Conservation (phyloP, 2,113 vertebrate genomes). For the Cavia aperea region DNA sequence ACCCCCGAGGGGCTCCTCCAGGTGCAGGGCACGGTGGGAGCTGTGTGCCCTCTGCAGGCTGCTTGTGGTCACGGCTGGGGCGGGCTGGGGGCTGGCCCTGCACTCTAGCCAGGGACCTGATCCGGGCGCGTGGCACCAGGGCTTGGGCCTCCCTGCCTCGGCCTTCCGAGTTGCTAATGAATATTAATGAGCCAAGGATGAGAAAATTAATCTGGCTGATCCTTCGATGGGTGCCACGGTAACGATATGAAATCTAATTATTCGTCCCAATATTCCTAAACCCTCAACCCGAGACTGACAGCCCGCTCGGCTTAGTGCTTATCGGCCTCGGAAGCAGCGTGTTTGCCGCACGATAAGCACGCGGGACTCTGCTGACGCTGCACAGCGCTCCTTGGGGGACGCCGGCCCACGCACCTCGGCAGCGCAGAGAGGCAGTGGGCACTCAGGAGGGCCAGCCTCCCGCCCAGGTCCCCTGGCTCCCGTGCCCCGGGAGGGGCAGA, state of each 20-base stretch:
- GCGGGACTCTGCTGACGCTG: conserved; percentile 63
- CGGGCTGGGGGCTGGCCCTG: not conserved
- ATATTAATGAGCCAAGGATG: conserved; percentile 87
- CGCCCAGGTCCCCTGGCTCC: not conserved
- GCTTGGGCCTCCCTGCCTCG: conserved; percentile 22
- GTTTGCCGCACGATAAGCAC: conserved; percentile 71
- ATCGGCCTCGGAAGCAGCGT: conserved; percentile 70
- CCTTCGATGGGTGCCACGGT: conserved; percentile 88
- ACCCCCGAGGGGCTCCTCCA: not conserved
- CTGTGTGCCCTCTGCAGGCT: not conserved
- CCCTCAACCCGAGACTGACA: conserved; percentile 79
- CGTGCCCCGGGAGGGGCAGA: not conserved
- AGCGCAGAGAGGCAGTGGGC: no score
- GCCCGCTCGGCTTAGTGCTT: conserved; percentile 72
- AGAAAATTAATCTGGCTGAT: conserved; percentile 95
- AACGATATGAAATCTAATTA: conserved; percentile 99
- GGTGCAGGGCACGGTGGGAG: not conserved
- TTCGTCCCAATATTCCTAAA: conserved; percentile 93
- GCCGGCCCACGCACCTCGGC: no score
- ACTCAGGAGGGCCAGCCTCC: not conserved
- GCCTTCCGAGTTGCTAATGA: conserved; percentile 83
- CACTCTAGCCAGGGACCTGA: not conserved
- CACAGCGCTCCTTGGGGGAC: conserved; percentile 24
- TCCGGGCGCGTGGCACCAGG: not conserved
- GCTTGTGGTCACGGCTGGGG: not conserved